A percentile compares a stretch with the other conserved stretches of the same genome.
Evolutionary conservation across 2,888 invertebrate species (phyloP).

Genomic region (Watsonalla binaria): DNA sequence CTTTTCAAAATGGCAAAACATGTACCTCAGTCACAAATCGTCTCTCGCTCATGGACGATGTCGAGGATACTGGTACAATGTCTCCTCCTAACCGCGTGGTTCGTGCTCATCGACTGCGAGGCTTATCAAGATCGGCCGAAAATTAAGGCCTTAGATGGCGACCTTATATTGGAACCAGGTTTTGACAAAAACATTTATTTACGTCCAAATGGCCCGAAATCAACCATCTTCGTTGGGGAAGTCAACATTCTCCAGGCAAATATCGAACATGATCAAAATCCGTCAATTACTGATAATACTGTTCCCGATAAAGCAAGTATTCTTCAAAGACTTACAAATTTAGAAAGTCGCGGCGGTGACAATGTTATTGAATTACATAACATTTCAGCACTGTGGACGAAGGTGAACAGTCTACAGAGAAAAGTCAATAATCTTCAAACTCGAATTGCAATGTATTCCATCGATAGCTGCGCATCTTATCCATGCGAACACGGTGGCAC

Average conservation of each 20-base stretch:
- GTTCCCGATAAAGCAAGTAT: constrained; percentile 23
- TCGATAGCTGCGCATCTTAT: constrained; percentile 83
- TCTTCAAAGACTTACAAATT: constrained; percentile 39
- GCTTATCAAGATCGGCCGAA: constrained; percentile 80
- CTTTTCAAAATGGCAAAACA: no score
- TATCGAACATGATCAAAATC: constrained; percentile 30
- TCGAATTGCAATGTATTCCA: constrained; percentile 61
- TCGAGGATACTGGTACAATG: constrained; percentile 29
- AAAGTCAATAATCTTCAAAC: constrained; percentile 63
- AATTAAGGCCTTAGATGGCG: constrained; percentile 82
- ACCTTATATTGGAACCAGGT: constrained; percentile 88
- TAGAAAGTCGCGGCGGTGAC: constrained; percentile 36
- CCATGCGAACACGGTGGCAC: constrained; percentile 92
- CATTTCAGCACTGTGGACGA: constrained; percentile 39
- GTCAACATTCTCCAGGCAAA: constrained; percentile 78
- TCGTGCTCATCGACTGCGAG: constrained; percentile 56
- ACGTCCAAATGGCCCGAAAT: constrained; percentile 82
- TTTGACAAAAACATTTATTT: constrained; percentile 88
- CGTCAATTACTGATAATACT: constrained; percentile 16
- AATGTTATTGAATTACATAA: constrained; percentile 31
- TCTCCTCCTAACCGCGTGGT: constrained; percentile 33
- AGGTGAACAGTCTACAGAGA: constrained; percentile 44
- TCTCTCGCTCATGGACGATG: constrained; percentile 38
- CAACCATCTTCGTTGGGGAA: constrained; percentile 82
- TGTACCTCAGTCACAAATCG: no score